These are phyloP conservation scores for Sphaeridia pumilis DNA, from an alignment of 2,888 invertebrate species.

Conservation along the genomic window DNA sequence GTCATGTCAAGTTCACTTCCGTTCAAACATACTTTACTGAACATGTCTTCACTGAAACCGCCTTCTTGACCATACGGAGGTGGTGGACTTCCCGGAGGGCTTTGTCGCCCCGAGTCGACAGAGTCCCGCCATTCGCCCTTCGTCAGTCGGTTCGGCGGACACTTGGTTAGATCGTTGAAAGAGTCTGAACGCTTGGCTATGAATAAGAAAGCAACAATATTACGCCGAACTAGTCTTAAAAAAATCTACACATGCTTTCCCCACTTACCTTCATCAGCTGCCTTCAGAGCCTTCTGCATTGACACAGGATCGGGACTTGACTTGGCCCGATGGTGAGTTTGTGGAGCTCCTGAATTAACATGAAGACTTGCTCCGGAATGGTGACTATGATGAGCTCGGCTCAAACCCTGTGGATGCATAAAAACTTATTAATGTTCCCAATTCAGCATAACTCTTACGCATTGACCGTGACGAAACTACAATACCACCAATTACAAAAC, in stretches of 20 bases:
- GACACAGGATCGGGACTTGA: constrained; percentile 50
- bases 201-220: background rate
- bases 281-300: constrained; percentile 32
- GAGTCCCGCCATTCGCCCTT: constrained; percentile 40
- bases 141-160: constrained; percentile 28
- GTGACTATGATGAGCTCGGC: constrained; percentile 1
- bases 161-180: constrained; percentile 46
- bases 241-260: background rate
- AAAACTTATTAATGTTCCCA: background rate
- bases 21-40: too few species aligned
- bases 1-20: too few species aligned
- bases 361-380: constrained; percentile 3
- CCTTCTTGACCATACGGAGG: constrained; percentile 58
- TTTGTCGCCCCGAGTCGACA: constrained; percentile 43
- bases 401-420: background rate
- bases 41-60: constrained; percentile 16
- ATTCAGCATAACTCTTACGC: too few species aligned
- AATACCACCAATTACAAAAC: too few species aligned
- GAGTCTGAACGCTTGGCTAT: constrained; percentile 49
- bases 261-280: constrained; percentile 15
- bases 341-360: constrained; percentile 31
- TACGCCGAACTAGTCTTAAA: background rate
- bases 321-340: constrained; percentile 53
- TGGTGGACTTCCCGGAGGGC: constrained; percentile 77
- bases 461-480: too few species aligned